Percentiles rank a stretch among this genome's conserved stretches.
Conservation (phyloP, 2,888 invertebrate species). For the Nebria brevicollis region DNA sequence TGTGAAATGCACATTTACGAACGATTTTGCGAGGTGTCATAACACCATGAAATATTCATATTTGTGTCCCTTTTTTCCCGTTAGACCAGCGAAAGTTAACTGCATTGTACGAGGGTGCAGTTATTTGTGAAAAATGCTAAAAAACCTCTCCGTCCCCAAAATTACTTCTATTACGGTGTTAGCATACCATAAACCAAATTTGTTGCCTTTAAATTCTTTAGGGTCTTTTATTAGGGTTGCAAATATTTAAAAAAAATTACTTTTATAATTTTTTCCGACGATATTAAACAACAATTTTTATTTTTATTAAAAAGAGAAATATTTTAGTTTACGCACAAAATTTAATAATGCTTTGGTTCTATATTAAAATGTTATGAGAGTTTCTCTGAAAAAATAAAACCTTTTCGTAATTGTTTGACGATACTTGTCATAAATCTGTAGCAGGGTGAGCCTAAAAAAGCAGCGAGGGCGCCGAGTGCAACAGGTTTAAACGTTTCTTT, state of each 20-base stretch:
- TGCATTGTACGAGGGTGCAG: slow-evolving; percentile 19
- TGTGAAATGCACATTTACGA: slow-evolving; percentile 2
- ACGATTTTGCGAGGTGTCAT: slow-evolving; percentile 11
- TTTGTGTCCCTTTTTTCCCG: slow-evolving; percentile 24
- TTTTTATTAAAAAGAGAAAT: no score
- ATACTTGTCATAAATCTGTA: slow-evolving; percentile 4
- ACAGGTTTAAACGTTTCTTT: slow-evolving; percentile 17
- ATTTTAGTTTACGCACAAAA: no score
- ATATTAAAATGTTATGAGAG: no score
- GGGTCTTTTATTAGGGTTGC: slow-evolving; percentile 37
- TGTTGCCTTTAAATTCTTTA: slow-evolving; percentile 34
- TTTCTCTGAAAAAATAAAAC: no score
- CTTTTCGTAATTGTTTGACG: background rate
- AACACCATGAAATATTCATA: slow-evolving; percentile 33
- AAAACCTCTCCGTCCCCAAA: slow-evolving; percentile 30
- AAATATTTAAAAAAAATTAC: slow-evolving; percentile 17
- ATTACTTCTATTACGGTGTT: slow-evolving; percentile 39
- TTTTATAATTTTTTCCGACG: background rate
- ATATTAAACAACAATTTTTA: background rate
- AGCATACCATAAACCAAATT: slow-evolving; percentile 39
- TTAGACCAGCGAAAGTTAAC: slow-evolving; percentile 35
- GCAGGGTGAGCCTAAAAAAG: background rate
- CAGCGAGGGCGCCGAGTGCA: slow-evolving; percentile 2
- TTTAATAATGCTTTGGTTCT: no score
- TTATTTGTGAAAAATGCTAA: slow-evolving; percentile 34